phyloP scores from a whole-genome alignment of 2,113 vertebrate genomes.

The Ivindomyrus marchei region DNA sequence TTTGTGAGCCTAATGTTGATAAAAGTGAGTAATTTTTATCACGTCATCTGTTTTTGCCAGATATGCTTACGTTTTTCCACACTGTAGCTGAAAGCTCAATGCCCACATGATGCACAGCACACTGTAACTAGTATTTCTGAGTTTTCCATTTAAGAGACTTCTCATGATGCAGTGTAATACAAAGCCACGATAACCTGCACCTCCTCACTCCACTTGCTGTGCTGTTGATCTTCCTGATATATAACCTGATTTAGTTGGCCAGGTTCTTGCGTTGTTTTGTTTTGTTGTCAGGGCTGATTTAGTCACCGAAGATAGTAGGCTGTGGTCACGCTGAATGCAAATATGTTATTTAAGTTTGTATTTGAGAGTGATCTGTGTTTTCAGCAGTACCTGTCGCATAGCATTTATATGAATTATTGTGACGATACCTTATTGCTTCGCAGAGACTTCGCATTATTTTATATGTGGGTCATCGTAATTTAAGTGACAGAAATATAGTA shows the following conservation, averaged over 20 bases:
- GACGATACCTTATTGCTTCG: background rate
- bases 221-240: conserved; percentile 6
- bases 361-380: background rate
- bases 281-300: background rate
- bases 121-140: background rate
- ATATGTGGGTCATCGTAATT: background rate
- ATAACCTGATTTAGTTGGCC: conserved; percentile 6
- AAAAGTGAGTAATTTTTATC: background rate
- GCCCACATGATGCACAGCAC: background rate
- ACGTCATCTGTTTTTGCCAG: background rate
- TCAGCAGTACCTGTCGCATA: background rate
- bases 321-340: background rate
- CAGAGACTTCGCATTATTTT: background rate
- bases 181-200: background rate
- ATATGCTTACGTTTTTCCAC: background rate
- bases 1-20: background rate
- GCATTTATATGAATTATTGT: background rate
- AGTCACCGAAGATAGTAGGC: background rate
- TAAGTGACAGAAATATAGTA: background rate
- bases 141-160: conserved; percentile 4
- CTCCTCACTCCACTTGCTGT: background rate
- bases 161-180: conserved; percentile 5
- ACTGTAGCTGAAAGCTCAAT: background rate
- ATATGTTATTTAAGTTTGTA: background rate
- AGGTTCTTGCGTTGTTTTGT: background rate